phyloP scores from a whole-genome alignment of 2,113 vertebrate species.

The Phoenicopterus ruber region DNA sequence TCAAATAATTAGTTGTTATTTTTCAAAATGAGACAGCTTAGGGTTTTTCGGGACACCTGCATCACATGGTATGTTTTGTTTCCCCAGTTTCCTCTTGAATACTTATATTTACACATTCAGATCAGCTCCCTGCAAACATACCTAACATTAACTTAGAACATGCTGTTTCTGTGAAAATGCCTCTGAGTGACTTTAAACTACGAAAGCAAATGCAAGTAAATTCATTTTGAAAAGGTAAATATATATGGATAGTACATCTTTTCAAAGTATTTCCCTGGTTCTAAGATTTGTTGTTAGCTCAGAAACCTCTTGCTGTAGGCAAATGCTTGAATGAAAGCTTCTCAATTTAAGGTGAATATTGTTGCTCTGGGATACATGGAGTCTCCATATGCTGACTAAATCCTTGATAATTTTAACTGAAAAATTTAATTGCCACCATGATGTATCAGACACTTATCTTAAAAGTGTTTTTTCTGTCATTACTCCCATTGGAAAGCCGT shows the following conservation, averaged over 20 bases:
- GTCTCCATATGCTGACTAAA: neutral
- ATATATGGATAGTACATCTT: neutral
- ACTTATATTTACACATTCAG: neutral
- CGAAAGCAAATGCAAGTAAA: neutral
- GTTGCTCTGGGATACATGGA: neutral
- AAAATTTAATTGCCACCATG: neutral
- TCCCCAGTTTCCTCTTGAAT: neutral
- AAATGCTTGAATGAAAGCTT: neutral
- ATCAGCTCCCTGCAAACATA: neutral
- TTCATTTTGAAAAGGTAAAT: neutral
- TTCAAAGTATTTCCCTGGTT: neutral
- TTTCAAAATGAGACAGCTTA: neutral
- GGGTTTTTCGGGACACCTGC: neutral
- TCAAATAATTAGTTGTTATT: neutral
- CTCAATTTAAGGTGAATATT: neutral
- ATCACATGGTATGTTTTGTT: neutral
- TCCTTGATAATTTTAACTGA: neutral
- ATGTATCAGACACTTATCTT: neutral
- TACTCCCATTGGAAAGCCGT: neutral
- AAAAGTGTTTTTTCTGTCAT: neutral
- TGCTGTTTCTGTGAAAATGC: neutral
- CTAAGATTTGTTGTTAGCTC: neutral
- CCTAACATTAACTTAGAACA: neutral
- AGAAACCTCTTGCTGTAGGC: neutral
- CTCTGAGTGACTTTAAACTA: neutral